These are phyloP conservation scores for Micromys minutus DNA, from an alignment of 2,113 vertebrate species.

Conservation along the genomic window DNA sequence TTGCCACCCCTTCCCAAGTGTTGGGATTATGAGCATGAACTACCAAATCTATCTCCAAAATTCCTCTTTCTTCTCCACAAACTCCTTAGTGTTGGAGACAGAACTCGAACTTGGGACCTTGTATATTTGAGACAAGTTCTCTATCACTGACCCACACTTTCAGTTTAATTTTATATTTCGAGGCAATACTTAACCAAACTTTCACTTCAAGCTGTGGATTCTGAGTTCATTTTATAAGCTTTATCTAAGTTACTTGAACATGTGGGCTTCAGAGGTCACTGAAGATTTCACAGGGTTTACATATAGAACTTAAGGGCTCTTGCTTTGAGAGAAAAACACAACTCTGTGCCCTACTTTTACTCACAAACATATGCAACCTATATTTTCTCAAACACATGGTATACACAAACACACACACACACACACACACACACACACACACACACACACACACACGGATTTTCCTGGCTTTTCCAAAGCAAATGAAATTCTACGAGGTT, in stretches of 20 bases:
- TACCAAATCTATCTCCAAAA: background rate
- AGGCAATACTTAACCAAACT: background rate
- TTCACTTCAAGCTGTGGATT: background rate
- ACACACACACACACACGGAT: background rate
- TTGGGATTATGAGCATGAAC: background rate
- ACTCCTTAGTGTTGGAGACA: background rate
- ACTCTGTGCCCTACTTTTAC: background rate
- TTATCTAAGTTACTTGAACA: background rate
- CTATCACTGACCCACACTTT: background rate
- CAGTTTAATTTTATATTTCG: background rate
- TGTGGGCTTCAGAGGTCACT: background rate
- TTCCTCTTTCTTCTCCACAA: background rate
- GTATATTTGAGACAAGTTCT: background rate
- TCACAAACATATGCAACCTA: background rate
- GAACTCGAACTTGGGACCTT: background rate
- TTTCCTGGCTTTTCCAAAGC: constrained; percentile 18
- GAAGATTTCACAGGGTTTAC: background rate
- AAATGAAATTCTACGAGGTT: constrained; percentile 9
- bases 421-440: background rate
- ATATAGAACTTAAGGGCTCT: background rate
- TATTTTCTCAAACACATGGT: background rate
- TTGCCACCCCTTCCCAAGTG: background rate
- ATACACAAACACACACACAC: background rate
- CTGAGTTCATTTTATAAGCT: background rate
- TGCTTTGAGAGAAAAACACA: background rate